Evolutionary conservation across 1,140 invertebrate genomes (phyloP).

Genomic region (Hyphantria cunea): DNA sequence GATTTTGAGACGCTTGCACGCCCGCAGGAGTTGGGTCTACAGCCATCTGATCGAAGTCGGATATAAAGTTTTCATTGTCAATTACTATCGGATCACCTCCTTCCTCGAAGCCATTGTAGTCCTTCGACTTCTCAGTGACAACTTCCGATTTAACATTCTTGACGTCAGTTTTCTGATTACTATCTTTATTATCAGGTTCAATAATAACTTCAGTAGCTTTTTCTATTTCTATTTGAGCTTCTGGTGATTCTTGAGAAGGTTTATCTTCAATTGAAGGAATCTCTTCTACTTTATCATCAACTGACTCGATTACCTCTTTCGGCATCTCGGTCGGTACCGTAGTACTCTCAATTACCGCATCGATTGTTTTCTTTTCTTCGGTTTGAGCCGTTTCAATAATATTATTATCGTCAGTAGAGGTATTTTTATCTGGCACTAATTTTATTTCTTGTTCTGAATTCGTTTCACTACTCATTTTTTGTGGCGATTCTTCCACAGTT

Average conservation of each 20-base stretch:
- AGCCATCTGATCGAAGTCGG: conserved; percentile 76
- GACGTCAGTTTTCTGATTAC: conserved; percentile 44
- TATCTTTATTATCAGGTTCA: conserved; percentile 60
- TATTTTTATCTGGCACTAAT: conserved; percentile 55
- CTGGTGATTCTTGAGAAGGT: conserved; percentile 44
- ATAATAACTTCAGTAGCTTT: conserved; percentile 43
- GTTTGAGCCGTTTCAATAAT: conserved; percentile 49
- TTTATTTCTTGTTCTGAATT: conserved; percentile 64
- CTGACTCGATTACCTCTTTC: conserved; percentile 56
- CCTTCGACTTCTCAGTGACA: conserved; percentile 58
- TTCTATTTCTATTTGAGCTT: conserved; percentile 43
- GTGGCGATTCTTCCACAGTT: conserved; percentile 71
- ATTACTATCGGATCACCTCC: conserved; percentile 63
- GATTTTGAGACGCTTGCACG: conserved; percentile 56
- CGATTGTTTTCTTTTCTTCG: conserved; percentile 52
- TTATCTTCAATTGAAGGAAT: conserved; percentile 38
- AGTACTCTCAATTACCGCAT: conserved; percentile 49
- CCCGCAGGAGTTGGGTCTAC: conserved; percentile 68
- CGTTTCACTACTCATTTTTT: conserved; percentile 58
- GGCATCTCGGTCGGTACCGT: conserved; percentile 45
- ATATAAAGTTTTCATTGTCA: conserved; percentile 73
- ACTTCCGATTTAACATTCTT: conserved; percentile 60
- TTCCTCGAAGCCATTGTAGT: conserved; percentile 60
- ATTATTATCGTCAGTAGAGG: conserved; percentile 55
- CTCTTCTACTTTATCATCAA: conserved; percentile 53